Percentiles rank a stretch among this genome's conserved stretches.
Evolutionary conservation across 37 sponge, comb jelly and placozoan species (phyloP).

Genomic region (Chondrilla cf. caribensis): DNA sequence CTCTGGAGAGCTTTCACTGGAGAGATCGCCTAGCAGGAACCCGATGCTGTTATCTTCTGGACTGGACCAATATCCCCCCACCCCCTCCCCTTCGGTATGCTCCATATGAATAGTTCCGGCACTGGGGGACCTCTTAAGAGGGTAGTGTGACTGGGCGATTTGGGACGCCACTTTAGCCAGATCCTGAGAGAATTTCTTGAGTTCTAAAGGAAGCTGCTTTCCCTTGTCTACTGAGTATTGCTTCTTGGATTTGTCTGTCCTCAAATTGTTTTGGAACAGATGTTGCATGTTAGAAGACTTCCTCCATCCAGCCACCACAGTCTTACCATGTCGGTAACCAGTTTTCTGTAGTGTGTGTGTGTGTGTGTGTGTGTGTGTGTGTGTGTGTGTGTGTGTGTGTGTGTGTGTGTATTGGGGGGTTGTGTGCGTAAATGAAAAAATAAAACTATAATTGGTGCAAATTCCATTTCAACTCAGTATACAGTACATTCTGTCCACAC

Average conservation of each 20-base stretch:
- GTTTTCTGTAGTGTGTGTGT: constrained; percentile 35
- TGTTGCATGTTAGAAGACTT: constrained; percentile 41
- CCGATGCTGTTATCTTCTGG: constrained; percentile 38
- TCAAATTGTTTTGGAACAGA: constrained; percentile 14
- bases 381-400: no score
- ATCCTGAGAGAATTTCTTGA: constrained; percentile 9
- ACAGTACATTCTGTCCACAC: no score
- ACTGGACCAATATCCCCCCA: constrained; percentile 55
- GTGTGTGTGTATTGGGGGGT: no score
- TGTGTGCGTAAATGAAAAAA: no score
- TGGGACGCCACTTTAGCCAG: constrained; percentile 6
- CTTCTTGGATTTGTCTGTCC: background rate
- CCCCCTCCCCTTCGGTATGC: constrained; percentile 3
- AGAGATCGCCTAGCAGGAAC: background rate
- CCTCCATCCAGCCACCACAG: constrained; percentile 63
- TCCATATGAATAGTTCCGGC: background rate
- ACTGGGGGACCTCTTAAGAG: background rate
- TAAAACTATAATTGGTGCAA: no score
- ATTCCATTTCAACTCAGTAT: no score
- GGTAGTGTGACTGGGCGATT: background rate
- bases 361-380: no score
- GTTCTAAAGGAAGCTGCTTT: constrained; percentile 18
- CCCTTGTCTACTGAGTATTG: background rate
- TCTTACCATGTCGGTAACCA: constrained; percentile 61
- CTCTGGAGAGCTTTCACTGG: constrained; percentile 17